Evolutionary conservation across 2,797 vertebrate genomes (phyloP).

Genomic region (Petrocephalus schoutedeni): DNA sequence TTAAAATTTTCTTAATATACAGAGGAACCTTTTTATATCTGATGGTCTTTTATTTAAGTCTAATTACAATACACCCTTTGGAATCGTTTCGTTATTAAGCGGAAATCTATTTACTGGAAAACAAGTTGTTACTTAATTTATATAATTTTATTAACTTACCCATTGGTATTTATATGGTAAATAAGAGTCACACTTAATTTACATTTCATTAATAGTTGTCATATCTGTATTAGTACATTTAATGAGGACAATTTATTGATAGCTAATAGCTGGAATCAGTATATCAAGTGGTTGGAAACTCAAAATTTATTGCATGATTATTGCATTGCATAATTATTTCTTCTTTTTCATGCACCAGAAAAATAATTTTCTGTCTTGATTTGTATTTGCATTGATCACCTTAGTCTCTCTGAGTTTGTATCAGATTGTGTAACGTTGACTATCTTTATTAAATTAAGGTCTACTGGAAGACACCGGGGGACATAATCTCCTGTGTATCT

Average conservation of each 20-base stretch:
- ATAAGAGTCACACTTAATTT: neutral
- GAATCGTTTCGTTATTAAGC: constrained; percentile 63
- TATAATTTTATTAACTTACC: constrained; percentile 14
- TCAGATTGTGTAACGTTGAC: constrained; percentile 65
- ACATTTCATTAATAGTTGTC: neutral
- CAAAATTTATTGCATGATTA: neutral
- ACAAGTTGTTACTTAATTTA: constrained; percentile 19
- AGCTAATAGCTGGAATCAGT: neutral
- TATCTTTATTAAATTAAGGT: constrained; percentile 71
- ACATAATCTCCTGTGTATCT: constrained; percentile 52
- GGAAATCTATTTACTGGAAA: constrained; percentile 52
- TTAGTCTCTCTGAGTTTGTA: constrained; percentile 46
- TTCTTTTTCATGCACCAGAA: neutral
- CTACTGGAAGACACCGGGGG: constrained; percentile 65
- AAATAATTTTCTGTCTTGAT: neutral
- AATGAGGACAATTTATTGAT: neutral
- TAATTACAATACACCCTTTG: constrained; percentile 60
- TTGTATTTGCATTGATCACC: constrained; percentile 8
- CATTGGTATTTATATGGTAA: neutral
- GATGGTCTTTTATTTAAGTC: constrained; percentile 62
- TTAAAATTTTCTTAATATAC: constrained; percentile 23
- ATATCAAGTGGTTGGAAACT: neutral
- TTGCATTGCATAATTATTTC: neutral
- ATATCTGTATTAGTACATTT: neutral
- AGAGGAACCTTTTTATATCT: constrained; percentile 54